Base-by-base conservation (phyloP, 2,113 vertebrate species). In the Thunnus maccoyii region DNA sequence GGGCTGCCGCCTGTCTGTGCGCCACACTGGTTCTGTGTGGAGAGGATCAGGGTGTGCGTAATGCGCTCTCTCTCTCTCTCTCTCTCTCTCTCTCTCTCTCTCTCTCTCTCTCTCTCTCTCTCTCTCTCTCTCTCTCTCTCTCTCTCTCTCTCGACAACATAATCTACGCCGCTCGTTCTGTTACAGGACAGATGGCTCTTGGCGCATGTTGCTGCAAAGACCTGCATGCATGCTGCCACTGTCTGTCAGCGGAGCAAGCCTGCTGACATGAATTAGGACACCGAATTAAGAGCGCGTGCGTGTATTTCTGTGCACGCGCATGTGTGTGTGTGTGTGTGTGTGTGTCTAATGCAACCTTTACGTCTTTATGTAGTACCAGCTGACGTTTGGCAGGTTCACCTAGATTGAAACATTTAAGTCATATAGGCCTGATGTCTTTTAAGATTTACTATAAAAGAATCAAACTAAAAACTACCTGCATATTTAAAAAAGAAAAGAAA, bases 11-110 rank as follows among this genome's bases (percentile, higher is more conserved):
- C 86, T 85, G 90, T 82, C 83, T 78, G 88, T 82, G 88, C 84
- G 85, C 84, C 72, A 74, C 90, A 86, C 84, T 89, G 86, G 65
- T 73, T 89, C 86, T 93, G 86, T 58, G 79, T 93, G 93, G 85
- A 93, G 91, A 89, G 92, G 92, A 88, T 93, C 86, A 85, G 86
- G 75, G 85, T 84, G 89, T 91, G 87, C 84, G 87, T 94, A 94
- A 88, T 82, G 50, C 83, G 46, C 84, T 22, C 85, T 64, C 80
- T 44, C 78, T 57, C 77, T 57, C 77, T 85, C 86, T 60, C 47
- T 82, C 81, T 56, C 86, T 72, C 82, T 72, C 74, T 61, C 76
- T 75, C 78, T 57, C 82, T 56, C 77, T 47, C 84, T 75, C 72
- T 78, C 72, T 72, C 81, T 30, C 81, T 17, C 80, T 46, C 75